A percentile compares a stretch with the other conserved stretches of the same genome.
These are phyloP conservation scores for Chiridota heheva DNA, from an alignment of 35 echinoderm and acorn worm genomes.

Conservation along the genomic window DNA sequence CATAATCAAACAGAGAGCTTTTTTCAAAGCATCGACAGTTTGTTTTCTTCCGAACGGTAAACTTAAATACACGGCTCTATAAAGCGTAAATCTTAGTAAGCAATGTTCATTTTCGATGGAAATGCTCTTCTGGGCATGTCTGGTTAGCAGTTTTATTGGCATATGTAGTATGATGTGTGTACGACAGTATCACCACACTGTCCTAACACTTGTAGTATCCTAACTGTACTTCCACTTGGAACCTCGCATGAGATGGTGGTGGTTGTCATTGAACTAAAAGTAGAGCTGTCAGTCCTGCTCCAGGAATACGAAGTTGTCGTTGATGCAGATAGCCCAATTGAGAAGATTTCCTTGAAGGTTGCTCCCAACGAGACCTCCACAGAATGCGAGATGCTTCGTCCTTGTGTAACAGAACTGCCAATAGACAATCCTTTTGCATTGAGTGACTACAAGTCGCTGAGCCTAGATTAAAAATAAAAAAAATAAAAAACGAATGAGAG, in stretches of 20 bases:
- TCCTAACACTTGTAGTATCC: background rate
- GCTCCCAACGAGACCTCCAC: background rate
- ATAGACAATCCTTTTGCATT: conserved; percentile 1
- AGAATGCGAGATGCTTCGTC: background rate
- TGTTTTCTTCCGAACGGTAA: no score
- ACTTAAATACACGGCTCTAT: no score
- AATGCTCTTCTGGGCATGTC: no score
- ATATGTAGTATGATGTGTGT: background rate
- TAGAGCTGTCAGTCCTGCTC: background rate
- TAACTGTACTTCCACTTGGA: background rate
- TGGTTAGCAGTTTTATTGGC: background rate
- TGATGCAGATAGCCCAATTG: background rate
- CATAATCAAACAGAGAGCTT: no score
- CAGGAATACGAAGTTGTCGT: background rate
- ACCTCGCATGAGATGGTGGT: background rate
- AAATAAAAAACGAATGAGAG: no score
- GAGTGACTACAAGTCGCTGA: background rate
- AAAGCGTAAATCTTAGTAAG: no score
- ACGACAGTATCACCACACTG: background rate
- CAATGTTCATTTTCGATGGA: no score
- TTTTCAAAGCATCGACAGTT: no score
- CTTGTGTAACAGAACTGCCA: conserved; percentile 2
- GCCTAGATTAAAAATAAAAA: background rate
- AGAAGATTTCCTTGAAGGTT: background rate
- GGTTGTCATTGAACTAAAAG: background rate